Percentiles rank a stretch among this genome's conserved stretches.
Evolutionary conservation across 35 echinoderm and acorn worm species (phyloP).

Genomic region (Lytechinus pictus): DNA sequence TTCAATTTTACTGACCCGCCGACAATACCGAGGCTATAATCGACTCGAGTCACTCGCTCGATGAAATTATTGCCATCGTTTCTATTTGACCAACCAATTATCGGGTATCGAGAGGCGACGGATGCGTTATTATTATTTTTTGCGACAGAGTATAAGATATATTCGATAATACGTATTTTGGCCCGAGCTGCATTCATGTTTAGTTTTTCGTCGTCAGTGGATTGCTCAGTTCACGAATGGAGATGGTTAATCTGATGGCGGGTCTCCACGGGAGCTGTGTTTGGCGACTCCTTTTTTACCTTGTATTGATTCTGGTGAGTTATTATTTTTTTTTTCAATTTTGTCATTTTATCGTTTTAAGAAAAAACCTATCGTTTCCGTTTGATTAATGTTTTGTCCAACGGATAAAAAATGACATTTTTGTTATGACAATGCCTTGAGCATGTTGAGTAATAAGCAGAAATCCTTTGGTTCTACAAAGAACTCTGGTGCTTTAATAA

Average conservation of each 20-base stretch:
- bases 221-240: not conserved
- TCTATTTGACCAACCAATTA: constrained; percentile 5
- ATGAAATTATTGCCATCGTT: constrained; percentile 2
- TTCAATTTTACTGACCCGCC: not conserved
- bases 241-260: not conserved
- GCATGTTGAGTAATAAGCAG: too few species aligned
- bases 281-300: not conserved
- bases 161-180: not conserved
- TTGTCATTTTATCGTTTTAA: not conserved
- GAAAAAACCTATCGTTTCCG: too few species aligned
- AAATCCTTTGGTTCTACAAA: too few species aligned
- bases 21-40: not conserved
- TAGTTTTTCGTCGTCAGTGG: not conserved
- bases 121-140: not conserved
- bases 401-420: too few species aligned
- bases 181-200: not conserved
- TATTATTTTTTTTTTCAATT: not conserved
- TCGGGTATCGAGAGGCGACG: not conserved
- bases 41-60: not conserved
- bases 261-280: not conserved
- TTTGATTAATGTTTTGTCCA: too few species aligned
- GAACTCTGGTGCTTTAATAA: too few species aligned
- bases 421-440: too few species aligned
- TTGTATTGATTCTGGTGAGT: not conserved
- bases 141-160: not conserved